Percentiles rank a stretch among this genome's conserved stretches.
phyloP scores from a whole-genome alignment of 2,797 vertebrate species.

The Syngnathus rostellatus region DNA sequence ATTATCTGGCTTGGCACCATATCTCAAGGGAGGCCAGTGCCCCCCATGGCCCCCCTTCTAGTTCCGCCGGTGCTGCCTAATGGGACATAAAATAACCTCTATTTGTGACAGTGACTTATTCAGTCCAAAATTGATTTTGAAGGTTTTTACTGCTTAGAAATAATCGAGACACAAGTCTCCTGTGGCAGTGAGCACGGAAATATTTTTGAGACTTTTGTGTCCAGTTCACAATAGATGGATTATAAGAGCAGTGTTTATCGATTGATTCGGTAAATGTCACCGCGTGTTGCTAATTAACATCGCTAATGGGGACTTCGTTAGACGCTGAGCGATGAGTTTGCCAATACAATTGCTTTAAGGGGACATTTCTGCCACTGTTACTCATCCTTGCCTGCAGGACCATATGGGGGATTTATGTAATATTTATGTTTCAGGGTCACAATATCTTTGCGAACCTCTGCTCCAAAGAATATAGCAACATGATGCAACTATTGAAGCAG shows the following conservation, averaged over 20 bases:
- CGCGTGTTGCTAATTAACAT: constrained; percentile 51
- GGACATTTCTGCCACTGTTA: constrained; percentile 27
- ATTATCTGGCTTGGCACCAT: too few species aligned
- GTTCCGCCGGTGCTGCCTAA: too few species aligned
- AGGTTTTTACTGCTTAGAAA: background rate
- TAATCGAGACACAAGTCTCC: background rate
- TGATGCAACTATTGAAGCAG: constrained; percentile 77
- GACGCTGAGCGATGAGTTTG: constrained; percentile 55
- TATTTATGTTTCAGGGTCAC: constrained; percentile 62
- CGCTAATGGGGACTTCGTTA: constrained; percentile 39
- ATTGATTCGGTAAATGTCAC: constrained; percentile 59
- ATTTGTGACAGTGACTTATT: background rate
- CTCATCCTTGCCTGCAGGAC: constrained; percentile 18
- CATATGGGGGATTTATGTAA: constrained; percentile 23
- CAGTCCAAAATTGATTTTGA: background rate
- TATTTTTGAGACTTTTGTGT: constrained; percentile 8
- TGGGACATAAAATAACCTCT: background rate
- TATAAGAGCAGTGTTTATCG: constrained; percentile 21
- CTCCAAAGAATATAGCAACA: constrained; percentile 75
- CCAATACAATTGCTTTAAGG: constrained; percentile 23
- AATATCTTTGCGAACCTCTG: constrained; percentile 77
- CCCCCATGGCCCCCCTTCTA: too few species aligned
- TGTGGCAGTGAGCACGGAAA: constrained; percentile 5
- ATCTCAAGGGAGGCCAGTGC: too few species aligned
- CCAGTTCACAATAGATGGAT: constrained; percentile 22